These are phyloP conservation scores for Capra hircus DNA, from an alignment of 2,113 vertebrate genomes.

Conservation along the genomic window DNA sequence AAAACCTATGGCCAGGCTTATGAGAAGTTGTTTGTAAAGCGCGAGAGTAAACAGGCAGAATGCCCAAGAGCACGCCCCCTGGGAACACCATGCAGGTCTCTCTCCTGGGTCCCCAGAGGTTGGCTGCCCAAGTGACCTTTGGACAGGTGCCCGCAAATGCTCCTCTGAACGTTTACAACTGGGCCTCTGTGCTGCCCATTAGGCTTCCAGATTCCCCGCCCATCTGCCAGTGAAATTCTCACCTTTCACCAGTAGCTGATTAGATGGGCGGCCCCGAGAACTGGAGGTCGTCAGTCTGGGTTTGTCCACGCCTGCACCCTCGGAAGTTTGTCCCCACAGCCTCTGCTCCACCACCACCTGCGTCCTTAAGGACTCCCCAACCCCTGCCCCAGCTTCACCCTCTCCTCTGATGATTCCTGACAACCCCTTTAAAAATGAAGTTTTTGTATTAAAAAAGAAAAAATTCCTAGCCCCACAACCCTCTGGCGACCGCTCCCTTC, in stretches of 20 bases:
- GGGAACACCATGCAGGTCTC: not conserved
- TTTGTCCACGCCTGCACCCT: fast-evolving
- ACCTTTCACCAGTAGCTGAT: not conserved
- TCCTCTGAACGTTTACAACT: not conserved
- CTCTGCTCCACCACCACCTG: not conserved
- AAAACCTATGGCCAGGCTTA: not conserved
- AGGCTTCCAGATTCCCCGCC: not conserved
- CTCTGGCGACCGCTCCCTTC: not conserved
- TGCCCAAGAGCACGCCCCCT: not conserved
- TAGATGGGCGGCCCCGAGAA: not conserved
- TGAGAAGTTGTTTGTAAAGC: not conserved
- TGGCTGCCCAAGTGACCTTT: not conserved
- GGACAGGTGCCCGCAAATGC: not conserved
- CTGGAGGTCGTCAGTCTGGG: not conserved
- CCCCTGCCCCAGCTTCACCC: too few relatives aligned
- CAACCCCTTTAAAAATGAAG: not conserved
- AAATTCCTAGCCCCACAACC: not conserved
- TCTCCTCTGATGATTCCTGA: not conserved
- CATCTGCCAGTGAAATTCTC: not conserved
- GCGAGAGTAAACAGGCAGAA: not conserved
- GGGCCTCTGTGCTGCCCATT: not conserved
- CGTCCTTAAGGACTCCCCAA: not conserved
- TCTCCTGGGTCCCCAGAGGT: not conserved
- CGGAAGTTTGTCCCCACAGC: not conserved
- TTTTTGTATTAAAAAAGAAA: not conserved